phyloP scores from a whole-genome alignment of 2,113 vertebrate genomes.

The Cichladusa arquata region DNA sequence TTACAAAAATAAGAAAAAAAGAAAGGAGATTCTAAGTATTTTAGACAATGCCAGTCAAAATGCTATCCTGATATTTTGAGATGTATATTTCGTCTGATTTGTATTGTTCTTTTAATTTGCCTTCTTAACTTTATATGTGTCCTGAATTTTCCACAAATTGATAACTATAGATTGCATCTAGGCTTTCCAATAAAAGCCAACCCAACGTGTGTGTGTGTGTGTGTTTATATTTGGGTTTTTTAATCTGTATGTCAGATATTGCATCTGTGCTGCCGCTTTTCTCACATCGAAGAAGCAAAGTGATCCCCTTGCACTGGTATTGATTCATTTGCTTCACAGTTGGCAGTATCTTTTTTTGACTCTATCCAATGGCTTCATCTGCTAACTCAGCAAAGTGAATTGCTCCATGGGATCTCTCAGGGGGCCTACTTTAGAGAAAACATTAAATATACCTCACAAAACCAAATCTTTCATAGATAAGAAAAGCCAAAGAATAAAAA shows the following conservation, averaged over 20 bases:
- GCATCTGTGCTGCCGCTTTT: neutral
- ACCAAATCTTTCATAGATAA: slow-evolving; percentile 13
- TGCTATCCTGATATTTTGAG: slow-evolving; percentile 83
- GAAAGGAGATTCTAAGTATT: slow-evolving; percentile 75
- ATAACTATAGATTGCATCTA: slow-evolving; percentile 83
- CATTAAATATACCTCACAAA: slow-evolving; percentile 38
- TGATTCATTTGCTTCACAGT: slow-evolving; percentile 15
- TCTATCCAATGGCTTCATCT: slow-evolving; percentile 19
- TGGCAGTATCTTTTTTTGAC: neutral
- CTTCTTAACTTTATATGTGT: slow-evolving; percentile 85
- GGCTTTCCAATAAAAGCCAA: slow-evolving; percentile 86
- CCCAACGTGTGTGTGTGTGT: slow-evolving; percentile 69
- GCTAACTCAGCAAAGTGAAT: slow-evolving; percentile 45
- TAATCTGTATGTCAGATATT: slow-evolving; percentile 7
- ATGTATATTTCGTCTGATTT: slow-evolving; percentile 86
- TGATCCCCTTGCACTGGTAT: neutral
- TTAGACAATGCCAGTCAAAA: slow-evolving; percentile 81
- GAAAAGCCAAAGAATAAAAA: neutral
- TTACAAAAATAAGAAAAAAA: slow-evolving; percentile 51
- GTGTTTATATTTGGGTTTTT: slow-evolving; percentile 61
- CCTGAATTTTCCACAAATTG: slow-evolving; percentile 84
- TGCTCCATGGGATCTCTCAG: slow-evolving; percentile 40
- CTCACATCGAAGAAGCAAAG: neutral
- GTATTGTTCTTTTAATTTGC: slow-evolving; percentile 84
- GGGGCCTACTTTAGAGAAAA: slow-evolving; percentile 63